Evolutionary conservation across 2,797 vertebrate species (phyloP).

Genomic region (Botia almorhae): DNA sequence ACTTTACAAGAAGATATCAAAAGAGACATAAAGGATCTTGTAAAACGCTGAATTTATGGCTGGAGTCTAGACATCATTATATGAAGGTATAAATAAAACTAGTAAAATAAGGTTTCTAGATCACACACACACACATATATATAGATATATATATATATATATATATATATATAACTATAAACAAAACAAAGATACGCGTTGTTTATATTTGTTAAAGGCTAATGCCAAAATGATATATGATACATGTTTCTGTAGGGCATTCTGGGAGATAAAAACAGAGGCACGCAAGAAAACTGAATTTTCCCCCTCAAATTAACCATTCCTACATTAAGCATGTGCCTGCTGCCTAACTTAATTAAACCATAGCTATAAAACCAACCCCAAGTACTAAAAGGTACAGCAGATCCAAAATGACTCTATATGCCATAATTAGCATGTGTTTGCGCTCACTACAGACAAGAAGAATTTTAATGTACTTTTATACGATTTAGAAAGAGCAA

Average conservation of each 20-base stretch:
- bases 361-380: constrained; percentile 25
- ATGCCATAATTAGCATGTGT: constrained; percentile 48
- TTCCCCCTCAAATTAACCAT: constrained; percentile 4
- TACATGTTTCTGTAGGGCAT: constrained; percentile 5
- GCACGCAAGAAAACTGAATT: constrained; percentile 1
- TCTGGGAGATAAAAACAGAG: not conserved
- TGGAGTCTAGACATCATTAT: not conserved
- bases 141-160: not conserved
- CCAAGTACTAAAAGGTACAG: constrained; percentile 34
- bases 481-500: constrained; percentile 44
- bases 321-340: not conserved
- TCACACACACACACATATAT: not conserved
- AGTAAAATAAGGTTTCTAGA: not conserved
- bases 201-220: not conserved
- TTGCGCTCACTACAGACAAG: constrained; percentile 42
- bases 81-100: not conserved
- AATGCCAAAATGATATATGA: not conserved
- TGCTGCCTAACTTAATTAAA: constrained; percentile 32
- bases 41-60: not conserved
- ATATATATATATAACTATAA: not conserved
- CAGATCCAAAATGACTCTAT: constrained; percentile 25
- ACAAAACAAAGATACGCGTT: not conserved
- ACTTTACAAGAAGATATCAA: not conserved
- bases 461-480: constrained; percentile 34
- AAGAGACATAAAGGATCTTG: not conserved